phyloP scores from a whole-genome alignment of 2,113 vertebrate species.

The Hydrochoerus hydrochaeris region DNA sequence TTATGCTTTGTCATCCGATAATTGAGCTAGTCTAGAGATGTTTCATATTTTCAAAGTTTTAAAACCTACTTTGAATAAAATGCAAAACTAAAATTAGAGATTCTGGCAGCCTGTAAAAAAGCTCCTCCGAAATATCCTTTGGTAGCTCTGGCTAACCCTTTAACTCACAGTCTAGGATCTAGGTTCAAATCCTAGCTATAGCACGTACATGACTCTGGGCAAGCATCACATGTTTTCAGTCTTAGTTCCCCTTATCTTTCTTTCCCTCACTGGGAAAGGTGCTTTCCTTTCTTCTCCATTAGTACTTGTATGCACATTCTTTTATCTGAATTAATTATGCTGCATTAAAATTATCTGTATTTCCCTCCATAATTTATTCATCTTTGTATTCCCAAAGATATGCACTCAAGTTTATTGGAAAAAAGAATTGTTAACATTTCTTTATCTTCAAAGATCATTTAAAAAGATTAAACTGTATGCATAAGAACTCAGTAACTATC shows the following conservation, averaged over 20 bases:
- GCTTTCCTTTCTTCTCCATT: neutral
- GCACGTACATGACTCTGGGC: accelerated
- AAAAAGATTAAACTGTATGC: neutral
- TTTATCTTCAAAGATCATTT: neutral
- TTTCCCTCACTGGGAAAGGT: neutral
- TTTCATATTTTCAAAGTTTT: neutral
- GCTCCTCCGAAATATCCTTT: neutral
- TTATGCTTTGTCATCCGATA: neutral
- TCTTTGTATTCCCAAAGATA: neutral
- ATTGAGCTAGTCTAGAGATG: neutral
- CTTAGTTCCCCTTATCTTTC: neutral
- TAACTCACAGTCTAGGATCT: neutral
- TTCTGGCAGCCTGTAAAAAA: neutral
- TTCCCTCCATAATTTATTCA: neutral
- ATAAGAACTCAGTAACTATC: neutral
- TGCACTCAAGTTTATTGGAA: neutral
- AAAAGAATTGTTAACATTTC: neutral
- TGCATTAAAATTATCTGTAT: neutral
- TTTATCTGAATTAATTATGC: neutral
- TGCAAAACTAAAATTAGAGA: neutral
- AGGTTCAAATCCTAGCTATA: neutral
- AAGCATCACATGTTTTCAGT: neutral
- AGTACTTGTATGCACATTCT: neutral
- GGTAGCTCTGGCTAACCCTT: neutral
- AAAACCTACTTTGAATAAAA: neutral